Evolutionary conservation across 2,888 invertebrate species (phyloP).

Genomic region (Eupithecia inturbata): DNA sequence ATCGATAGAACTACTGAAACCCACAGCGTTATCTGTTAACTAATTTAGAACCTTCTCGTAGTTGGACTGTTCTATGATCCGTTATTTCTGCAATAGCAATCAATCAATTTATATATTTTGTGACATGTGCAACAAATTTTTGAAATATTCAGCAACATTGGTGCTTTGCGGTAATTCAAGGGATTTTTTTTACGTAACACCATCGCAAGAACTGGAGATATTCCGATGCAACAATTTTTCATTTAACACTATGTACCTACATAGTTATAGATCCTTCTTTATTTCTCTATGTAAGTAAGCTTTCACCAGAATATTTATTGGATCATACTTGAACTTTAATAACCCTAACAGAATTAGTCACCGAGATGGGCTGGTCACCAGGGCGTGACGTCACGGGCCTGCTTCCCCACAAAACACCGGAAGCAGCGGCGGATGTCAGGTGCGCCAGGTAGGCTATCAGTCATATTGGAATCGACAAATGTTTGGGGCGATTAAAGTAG

Average conservation of each 20-base stretch:
- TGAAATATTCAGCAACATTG: no score
- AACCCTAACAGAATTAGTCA: conserved; percentile 26
- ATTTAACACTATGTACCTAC: background rate
- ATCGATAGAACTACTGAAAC: background rate
- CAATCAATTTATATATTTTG: no score
- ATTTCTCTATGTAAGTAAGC: background rate
- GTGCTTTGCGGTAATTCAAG: no score
- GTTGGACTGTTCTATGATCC: conserved; percentile 1
- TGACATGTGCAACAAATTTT: no score
- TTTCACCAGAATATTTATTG: background rate
- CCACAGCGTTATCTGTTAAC: background rate
- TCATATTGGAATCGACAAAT: conserved; percentile 21
- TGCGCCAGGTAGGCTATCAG: conserved; percentile 52
- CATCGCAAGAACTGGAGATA: background rate
- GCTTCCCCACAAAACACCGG: conserved; percentile 69
- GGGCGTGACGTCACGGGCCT: conserved; percentile 64
- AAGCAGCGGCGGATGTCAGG: conserved; percentile 69
- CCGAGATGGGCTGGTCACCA: conserved; percentile 44
- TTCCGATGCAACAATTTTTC: background rate
- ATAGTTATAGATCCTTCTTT: background rate
- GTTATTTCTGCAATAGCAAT: background rate
- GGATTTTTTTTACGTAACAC: no score
- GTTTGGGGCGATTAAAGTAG: background rate
- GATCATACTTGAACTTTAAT: conserved; percentile 16
- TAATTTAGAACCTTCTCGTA: background rate